phyloP scores from a whole-genome alignment of 2,113 vertebrate genomes.

The Sapayoa aenigma region DNA sequence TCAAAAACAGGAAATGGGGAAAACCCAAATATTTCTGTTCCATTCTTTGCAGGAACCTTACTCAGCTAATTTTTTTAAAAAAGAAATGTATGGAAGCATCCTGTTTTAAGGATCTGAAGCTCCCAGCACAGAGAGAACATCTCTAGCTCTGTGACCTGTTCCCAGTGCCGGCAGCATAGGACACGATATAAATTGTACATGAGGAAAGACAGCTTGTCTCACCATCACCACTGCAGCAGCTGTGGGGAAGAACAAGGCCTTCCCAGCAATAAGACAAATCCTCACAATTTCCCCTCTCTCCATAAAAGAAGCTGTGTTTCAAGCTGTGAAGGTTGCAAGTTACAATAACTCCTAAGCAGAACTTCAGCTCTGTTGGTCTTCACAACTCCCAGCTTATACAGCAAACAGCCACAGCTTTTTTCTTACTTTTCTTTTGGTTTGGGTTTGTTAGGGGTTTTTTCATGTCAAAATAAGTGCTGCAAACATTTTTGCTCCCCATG shows the following conservation, averaged over 20 bases:
- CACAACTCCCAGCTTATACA: accelerated
- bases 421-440: background rate
- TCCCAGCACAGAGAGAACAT: background rate
- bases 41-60: background rate
- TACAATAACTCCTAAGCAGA: background rate
- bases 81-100: background rate
- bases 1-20: background rate
- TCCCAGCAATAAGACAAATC: background rate
- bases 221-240: background rate
- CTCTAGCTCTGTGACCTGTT: background rate
- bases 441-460: background rate
- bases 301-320: background rate
- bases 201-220: background rate
- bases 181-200: accelerated
- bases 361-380: background rate
- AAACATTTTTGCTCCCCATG: background rate
- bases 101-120: background rate
- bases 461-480: background rate
- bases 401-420: background rate
- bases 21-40: accelerated
- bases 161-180: background rate
- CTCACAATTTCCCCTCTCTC: background rate
- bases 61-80: background rate
- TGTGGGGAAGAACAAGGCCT: accelerated
- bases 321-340: background rate